Base-by-base conservation (phyloP, 2,797 vertebrate genomes). In the Sebastes cheni region DNA sequence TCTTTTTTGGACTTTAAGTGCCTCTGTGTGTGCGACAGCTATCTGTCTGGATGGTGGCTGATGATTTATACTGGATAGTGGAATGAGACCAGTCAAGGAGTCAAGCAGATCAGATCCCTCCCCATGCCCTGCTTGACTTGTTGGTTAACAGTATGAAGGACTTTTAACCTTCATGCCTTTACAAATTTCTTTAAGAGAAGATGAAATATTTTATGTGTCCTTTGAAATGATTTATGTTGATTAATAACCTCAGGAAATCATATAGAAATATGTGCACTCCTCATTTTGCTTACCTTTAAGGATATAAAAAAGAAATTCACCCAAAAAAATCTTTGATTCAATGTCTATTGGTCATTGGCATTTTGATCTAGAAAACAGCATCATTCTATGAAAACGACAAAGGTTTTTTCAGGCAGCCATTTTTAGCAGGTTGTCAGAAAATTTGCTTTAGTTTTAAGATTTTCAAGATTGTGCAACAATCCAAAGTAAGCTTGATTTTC, bases 11-110 rank as follows among this genome's bases (percentile, higher is more conserved):
- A 71, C 30, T 58, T 27, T 10, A 20, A 16, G 34, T 56, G 30
- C 2, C 13, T 73, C 6, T 61, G 70, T 72, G 68, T 75, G 67
- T 68, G 30, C 5, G 27, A 72, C 66, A 79, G 56, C 58, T 64
- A 29, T 79, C 80, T 61, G 68, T 81, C 59, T 69, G 68, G 16
- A 56, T 29, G 50, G 72, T 22, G 78, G 74, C 67, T 65, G 74
- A 29, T 81, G 23, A 81, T 81, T 82, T 73, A 79, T 60, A 34
- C 18, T 29, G 27, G n/a, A 75, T 27, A 50, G 52, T 65, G 78
- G 66, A 67, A 87, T 79, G 66, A 56, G 67, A 70, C 52, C 67
- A 60, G 22, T 54, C 29, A 7, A 8, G 36, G 67, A 70, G 64
- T 46, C 29, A 7, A 6, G 36, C 76, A 70, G 64, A 74, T 81